phyloP scores from a whole-genome alignment of 2,888 invertebrate species.

The Leptinotarsa peninsularis region DNA sequence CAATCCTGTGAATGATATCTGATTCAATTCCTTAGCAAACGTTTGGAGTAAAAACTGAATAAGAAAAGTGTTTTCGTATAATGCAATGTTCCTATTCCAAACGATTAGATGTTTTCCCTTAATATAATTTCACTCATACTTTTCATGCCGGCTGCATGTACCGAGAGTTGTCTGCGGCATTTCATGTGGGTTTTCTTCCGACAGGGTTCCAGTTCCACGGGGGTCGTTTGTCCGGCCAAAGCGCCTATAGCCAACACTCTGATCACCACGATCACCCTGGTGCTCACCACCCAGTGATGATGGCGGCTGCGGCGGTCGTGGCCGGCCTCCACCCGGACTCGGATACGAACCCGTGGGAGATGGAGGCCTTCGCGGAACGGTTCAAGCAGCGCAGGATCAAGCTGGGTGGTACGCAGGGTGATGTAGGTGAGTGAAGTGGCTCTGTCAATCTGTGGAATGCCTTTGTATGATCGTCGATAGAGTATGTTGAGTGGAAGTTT shows the following conservation, averaged over 20 bases:
- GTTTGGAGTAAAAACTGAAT: no score
- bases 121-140: no score
- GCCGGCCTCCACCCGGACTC: constrained; percentile 11
- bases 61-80: no score
- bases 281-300: constrained; percentile 19
- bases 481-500: no score
- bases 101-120: no score
- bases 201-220: constrained; percentile 16
- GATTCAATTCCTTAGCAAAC: no score
- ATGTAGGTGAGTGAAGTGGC: constrained; percentile 18
- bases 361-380: constrained; percentile 14
- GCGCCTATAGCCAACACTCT: constrained; percentile 11
- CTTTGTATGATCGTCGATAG: background rate
- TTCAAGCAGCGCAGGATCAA: constrained; percentile 19
- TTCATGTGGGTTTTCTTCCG: constrained; percentile 5
- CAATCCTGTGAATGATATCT: no score
- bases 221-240: constrained; percentile 8
- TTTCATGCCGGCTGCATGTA: background rate
- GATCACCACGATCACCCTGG: constrained; percentile 18
- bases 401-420: constrained; percentile 22
- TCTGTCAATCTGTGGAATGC: background rate
- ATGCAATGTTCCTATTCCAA: no score
- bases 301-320: constrained; percentile 10
- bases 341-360: constrained; percentile 11
- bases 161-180: background rate